A percentile compares a stretch with the other conserved stretches of the same genome.
phyloP scores from a whole-genome alignment of 1,140 invertebrate genomes.

The Conopomorpha cramerella region DNA sequence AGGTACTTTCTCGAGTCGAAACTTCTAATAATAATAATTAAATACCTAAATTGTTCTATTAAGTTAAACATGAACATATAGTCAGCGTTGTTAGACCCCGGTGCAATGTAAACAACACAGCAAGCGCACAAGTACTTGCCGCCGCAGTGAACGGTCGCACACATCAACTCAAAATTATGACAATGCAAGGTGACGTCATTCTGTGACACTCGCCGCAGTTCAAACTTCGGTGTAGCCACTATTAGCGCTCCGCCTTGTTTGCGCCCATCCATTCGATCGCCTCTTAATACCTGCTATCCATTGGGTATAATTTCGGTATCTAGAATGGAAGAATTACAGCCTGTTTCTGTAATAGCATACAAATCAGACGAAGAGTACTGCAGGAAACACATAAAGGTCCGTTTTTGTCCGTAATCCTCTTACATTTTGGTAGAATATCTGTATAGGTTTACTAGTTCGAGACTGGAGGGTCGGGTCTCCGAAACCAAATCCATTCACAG shows the following conservation, averaged over 20 bases:
- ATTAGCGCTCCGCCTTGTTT: neutral
- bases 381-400: neutral
- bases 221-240: neutral
- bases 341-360: neutral
- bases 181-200: too few species aligned
- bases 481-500: neutral
- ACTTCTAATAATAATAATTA: too few species aligned
- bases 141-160: too few species aligned
- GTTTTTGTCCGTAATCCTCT: neutral
- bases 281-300: neutral
- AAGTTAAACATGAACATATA: too few species aligned
- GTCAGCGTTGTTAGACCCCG: too few species aligned
- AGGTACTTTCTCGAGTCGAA: too few species aligned
- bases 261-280: neutral
- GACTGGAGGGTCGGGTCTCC: neutral
- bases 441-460: neutral
- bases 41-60: too few species aligned
- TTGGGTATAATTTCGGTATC: neutral
- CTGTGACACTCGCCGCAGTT: too few species aligned
- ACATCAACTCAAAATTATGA: too few species aligned
- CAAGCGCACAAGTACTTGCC: too few species aligned
- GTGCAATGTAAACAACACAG: too few species aligned
- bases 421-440: neutral
- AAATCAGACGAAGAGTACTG: neutral
- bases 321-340: neutral